phyloP scores from a whole-genome alignment of 2,113 vertebrate genomes.

The Macaca mulatta region DNA sequence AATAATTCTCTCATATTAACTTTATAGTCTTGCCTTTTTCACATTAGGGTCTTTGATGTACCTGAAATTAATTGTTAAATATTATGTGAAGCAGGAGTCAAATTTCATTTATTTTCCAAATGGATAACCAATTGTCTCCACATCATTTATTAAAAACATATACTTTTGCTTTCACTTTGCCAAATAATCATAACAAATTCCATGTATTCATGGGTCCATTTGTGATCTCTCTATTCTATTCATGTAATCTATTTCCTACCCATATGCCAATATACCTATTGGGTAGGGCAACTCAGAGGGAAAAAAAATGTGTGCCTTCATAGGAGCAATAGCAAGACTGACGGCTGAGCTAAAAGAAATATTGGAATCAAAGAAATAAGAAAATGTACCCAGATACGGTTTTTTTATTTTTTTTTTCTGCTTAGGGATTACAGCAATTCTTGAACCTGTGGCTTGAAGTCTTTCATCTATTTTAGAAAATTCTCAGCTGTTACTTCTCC shows the following conservation, averaged over 20 bases:
- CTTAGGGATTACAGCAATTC: neutral
- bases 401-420: neutral
- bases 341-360: neutral
- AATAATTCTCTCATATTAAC: constrained; percentile 6
- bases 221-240: neutral
- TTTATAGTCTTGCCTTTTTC: neutral
- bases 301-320: neutral
- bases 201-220: neutral
- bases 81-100: neutral
- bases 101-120: constrained; percentile 16
- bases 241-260: neutral
- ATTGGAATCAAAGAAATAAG: neutral
- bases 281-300: neutral
- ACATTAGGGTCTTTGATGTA: neutral
- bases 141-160: neutral
- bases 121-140: neutral
- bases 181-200: neutral
- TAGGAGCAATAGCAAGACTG: neutral
- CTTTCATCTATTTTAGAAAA: neutral
- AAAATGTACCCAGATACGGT: neutral
- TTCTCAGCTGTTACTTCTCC: neutral
- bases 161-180: neutral
- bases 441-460: neutral
- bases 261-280: neutral
- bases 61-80: constrained; percentile 29